Conservation (phyloP, 2,797 vertebrate species). For the Acipenser oxyrinchus region DNA sequence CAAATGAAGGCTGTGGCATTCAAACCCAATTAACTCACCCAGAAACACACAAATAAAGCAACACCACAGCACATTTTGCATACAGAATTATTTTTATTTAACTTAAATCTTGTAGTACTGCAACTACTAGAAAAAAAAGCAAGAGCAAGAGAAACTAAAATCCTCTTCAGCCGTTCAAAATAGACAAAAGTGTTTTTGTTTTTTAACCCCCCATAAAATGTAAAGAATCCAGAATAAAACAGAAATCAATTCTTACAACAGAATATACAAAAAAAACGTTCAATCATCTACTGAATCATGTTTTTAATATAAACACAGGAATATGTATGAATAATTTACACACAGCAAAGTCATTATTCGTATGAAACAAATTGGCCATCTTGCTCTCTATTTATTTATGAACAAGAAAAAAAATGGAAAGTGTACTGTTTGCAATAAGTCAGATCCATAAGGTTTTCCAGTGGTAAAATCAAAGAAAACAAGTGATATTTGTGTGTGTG, state of each 20-base stretch:
- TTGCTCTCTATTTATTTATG: conserved; percentile 46
- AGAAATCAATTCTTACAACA: conserved; percentile 87
- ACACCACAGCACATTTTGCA: conserved; percentile 49
- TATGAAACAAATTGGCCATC: conserved; percentile 77
- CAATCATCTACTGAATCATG: conserved; percentile 70
- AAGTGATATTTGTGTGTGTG: conserved; percentile 1
- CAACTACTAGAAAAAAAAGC: conserved; percentile 85
- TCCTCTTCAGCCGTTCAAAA: conserved; percentile 84
- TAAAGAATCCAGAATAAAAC: conserved; percentile 85
- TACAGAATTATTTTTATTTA: conserved; percentile 89
- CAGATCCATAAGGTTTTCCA: conserved; percentile 65
- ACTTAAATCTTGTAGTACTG: conserved; percentile 90
- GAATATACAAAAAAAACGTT: conserved; percentile 83
- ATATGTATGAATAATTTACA: conserved; percentile 89
- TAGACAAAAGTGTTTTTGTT: conserved; percentile 67
- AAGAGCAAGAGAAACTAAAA: conserved; percentile 82
- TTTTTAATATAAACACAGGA: conserved; percentile 81
- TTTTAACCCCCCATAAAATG: conserved; percentile 47
- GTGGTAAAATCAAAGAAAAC: conserved; percentile 45
- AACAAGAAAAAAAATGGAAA: conserved; percentile 59
- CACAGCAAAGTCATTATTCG: conserved; percentile 68
- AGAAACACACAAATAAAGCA: background rate
- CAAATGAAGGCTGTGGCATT: too few species aligned
- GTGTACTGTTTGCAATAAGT: conserved; percentile 58
- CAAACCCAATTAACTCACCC: too few species aligned